Evolutionary conservation across 2,888 invertebrate species (phyloP).

Genomic region (Thyatira batis): DNA sequence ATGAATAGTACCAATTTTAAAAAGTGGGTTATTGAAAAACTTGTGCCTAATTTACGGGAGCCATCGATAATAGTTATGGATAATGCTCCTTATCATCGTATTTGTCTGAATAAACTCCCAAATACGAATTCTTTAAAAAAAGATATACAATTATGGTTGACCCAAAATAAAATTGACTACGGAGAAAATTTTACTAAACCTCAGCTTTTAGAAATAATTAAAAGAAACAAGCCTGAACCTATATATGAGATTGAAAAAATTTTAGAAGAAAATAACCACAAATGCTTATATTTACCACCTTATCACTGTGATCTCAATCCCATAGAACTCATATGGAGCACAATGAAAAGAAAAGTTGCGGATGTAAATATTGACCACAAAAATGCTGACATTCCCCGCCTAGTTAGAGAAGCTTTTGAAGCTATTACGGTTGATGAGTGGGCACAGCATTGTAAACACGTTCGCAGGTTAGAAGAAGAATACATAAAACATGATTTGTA

Average conservation of each 20-base stretch:
- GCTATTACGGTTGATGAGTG: no score
- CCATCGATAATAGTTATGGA: constrained; percentile 18
- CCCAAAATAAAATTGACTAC: constrained; percentile 25
- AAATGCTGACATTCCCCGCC: no score
- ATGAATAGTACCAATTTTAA: constrained; percentile 27
- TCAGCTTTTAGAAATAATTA: constrained; percentile 18
- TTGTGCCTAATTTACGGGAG: constrained; percentile 14
- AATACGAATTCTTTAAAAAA: constrained; percentile 5
- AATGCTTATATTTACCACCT: constrained; percentile 17
- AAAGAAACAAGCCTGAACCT: constrained; percentile 21
- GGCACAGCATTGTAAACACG: no score
- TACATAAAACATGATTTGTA: no score
- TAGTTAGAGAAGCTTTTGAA: no score
- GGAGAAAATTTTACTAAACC: constrained; percentile 19
- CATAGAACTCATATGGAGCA: no score
- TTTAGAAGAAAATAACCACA: constrained; percentile 22
- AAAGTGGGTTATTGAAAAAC: constrained; percentile 23
- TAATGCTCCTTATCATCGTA: no score
- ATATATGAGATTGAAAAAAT: constrained; percentile 23
- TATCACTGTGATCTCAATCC: constrained; percentile 23
- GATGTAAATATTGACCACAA: no score
- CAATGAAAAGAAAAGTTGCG: no score
- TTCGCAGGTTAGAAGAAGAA: no score
- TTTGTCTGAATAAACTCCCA: constrained; percentile 11
- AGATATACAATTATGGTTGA: constrained; percentile 26